These are phyloP conservation scores for Altica lythri DNA, from an alignment of 2,888 invertebrate genomes.

Conservation along the genomic window DNA sequence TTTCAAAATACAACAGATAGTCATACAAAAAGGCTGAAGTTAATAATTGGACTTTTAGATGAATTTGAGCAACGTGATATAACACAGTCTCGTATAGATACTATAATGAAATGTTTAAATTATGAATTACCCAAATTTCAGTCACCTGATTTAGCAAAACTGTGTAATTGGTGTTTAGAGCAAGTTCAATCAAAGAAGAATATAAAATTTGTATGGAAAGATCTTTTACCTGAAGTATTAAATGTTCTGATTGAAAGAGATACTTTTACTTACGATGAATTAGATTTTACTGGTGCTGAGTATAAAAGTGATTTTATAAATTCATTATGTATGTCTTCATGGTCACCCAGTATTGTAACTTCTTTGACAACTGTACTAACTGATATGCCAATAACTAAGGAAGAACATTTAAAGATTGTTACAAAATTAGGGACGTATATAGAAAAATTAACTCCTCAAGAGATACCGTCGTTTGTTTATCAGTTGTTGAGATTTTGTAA, in stretches of 20 bases:
- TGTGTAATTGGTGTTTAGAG: conserved; percentile 63
- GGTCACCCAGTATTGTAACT: conserved; percentile 65
- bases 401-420: conserved; percentile 66
- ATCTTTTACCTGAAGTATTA: conserved; percentile 67
- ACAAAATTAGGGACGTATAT: conserved; percentile 66
- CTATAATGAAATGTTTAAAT: conserved; percentile 60
- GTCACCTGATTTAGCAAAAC: conserved; percentile 60
- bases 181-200: conserved; percentile 61
- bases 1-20: conserved; percentile 44
- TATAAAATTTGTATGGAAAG: conserved; percentile 67
- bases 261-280: conserved; percentile 62
- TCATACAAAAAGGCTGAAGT: conserved; percentile 47
- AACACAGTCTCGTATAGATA: conserved; percentile 54
- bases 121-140: conserved; percentile 60
- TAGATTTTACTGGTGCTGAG: conserved; percentile 63
- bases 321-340: conserved; percentile 64
- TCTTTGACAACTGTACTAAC: conserved; percentile 70
- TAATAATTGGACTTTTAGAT: conserved; percentile 45
- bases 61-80: conserved; percentile 46
- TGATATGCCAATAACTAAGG: conserved; percentile 63
- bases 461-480: conserved; percentile 69
- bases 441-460: conserved; percentile 63
- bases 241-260: conserved; percentile 62
- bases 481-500: conserved; percentile 67
- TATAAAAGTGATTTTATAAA: conserved; percentile 66